A percentile compares a stretch with the other conserved stretches of the same genome.
Conservation (phyloP, 2,113 vertebrate genomes). For the Poecilia latipinna region DNA sequence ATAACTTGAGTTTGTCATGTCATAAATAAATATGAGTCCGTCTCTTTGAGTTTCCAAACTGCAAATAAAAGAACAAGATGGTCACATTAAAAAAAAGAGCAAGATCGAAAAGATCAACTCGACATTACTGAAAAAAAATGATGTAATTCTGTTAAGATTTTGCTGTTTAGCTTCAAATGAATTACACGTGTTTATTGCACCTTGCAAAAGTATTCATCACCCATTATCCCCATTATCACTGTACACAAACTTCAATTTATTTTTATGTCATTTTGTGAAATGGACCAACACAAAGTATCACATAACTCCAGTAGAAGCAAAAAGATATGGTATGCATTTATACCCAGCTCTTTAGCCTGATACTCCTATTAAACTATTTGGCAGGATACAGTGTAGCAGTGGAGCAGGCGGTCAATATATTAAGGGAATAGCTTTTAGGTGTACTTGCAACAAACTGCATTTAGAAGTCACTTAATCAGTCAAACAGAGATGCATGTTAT, state of each 20-base stretch:
- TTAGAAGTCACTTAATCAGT: too few relatives aligned
- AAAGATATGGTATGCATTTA: not conserved
- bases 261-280: too few relatives aligned
- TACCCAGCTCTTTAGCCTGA: not conserved
- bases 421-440: too few relatives aligned
- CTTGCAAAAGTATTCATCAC: too few relatives aligned
- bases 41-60: slow-evolving; percentile 83
- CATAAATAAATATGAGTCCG: slow-evolving; percentile 85
- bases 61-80: slow-evolving; percentile 25
- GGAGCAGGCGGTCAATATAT: too few relatives aligned
- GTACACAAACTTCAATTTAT: too few relatives aligned
- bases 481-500: not conserved
- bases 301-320: too few relatives aligned
- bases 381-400: not conserved
- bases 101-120: not conserved
- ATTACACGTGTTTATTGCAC: not conserved
- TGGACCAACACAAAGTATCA: too few relatives aligned
- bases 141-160: too few relatives aligned
- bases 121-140: not conserved
- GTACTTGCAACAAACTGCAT: too few relatives aligned
- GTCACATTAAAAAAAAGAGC: not conserved
- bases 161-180: too few relatives aligned
- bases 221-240: too few relatives aligned
- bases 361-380: not conserved
- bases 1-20: slow-evolving; percentile 85